Conservation (phyloP, 2,797 vertebrate species). For the Lateolabrax maculatus region DNA sequence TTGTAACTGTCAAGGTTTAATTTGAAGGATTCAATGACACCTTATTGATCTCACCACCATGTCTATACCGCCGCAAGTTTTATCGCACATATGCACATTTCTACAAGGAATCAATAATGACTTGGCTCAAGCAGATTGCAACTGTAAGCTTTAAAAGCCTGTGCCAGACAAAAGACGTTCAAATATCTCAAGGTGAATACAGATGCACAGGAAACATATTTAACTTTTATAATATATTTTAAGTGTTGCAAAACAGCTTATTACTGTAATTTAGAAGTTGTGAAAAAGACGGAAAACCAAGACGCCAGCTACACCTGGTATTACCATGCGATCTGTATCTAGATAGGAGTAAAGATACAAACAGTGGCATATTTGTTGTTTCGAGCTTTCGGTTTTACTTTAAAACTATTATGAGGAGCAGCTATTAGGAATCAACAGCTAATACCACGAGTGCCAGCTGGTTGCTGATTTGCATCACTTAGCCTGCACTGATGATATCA, state of each 20-base stretch:
- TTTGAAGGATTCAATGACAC: neutral
- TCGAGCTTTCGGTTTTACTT: no score
- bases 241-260: neutral
- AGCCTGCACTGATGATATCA: neutral
- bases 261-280: neutral
- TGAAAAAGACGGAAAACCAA: neutral
- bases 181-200: neutral
- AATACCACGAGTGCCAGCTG: neutral
- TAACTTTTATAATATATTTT: neutral
- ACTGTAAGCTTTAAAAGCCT: neutral
- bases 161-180: neutral
- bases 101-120: conserved; percentile 6
- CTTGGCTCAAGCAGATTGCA: conserved; percentile 3
- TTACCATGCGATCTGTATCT: neutral
- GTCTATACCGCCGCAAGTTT: no score
- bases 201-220: neutral
- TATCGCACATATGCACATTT: neutral
- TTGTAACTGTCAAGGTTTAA: neutral
- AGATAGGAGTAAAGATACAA: neutral
- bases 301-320: neutral
- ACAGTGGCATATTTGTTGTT: neutral
- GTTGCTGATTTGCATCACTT: neutral
- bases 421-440: neutral
- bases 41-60: neutral
- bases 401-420: neutral